These are phyloP conservation scores for Drosophila mettleri DNA, from an alignment of 2,888 invertebrate species.

Conservation along the genomic window DNA sequence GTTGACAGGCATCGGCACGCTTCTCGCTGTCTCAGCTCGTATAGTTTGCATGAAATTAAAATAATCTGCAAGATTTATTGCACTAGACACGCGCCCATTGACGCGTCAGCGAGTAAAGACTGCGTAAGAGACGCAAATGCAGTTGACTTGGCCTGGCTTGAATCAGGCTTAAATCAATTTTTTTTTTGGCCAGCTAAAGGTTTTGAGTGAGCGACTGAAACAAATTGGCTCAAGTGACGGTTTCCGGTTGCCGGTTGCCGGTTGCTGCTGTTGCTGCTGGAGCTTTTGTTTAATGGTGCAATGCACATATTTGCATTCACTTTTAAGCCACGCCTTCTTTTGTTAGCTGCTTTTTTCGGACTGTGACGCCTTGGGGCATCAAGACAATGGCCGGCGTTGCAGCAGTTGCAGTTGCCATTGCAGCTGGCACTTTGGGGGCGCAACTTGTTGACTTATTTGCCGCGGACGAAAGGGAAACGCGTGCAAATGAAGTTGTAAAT, in stretches of 20 bases:
- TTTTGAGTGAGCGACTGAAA: constrained; percentile 1
- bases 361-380: constrained; percentile 26
- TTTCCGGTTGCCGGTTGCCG: background rate
- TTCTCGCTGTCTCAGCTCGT: constrained; percentile 27
- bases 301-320: constrained; percentile 64
- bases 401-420: constrained; percentile 53
- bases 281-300: constrained; percentile 54
- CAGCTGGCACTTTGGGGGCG: constrained; percentile 58
- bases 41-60: constrained; percentile 80
- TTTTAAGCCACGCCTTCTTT: constrained; percentile 15
- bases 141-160: background rate
- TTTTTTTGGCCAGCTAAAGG: background rate
- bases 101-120: constrained; percentile 22
- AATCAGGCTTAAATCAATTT: background rate
- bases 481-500: constrained; percentile 71
- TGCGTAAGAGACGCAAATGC: constrained; percentile 2
- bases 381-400: constrained; percentile 47
- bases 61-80: constrained; percentile 78
- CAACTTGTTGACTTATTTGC: constrained; percentile 75
- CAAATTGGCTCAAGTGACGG: constrained; percentile 56
- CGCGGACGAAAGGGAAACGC: constrained; percentile 25
- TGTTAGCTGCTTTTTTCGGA: constrained; percentile 1
- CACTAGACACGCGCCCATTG: constrained; percentile 38
- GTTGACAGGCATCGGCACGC: constrained; percentile 71
- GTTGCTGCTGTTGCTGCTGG: constrained; percentile 28